phyloP scores from a whole-genome alignment of 1,140 invertebrate species.

The Araneus ventricosus region DNA sequence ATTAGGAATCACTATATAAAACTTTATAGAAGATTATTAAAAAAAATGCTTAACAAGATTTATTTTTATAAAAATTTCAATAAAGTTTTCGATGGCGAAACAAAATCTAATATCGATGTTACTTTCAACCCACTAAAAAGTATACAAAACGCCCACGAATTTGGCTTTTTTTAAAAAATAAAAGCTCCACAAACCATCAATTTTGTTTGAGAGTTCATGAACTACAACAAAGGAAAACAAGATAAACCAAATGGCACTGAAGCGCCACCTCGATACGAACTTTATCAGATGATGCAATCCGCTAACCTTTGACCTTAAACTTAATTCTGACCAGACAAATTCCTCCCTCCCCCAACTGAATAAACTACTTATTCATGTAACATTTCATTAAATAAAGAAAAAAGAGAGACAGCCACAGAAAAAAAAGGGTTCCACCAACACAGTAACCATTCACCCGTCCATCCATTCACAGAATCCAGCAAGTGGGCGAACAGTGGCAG shows the following conservation, averaged over 20 bases:
- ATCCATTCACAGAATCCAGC: background rate
- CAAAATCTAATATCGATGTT: no score
- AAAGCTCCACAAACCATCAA: no score
- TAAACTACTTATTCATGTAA: background rate
- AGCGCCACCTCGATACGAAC: background rate
- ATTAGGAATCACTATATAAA: no score
- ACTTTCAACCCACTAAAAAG: no score
- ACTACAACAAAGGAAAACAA: background rate
- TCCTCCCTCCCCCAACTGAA: background rate
- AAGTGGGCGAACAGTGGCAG: background rate
- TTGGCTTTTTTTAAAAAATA: no score
- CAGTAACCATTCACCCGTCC: background rate
- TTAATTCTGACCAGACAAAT: background rate
- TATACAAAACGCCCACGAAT: no score
- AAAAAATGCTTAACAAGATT: no score
- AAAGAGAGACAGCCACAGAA: background rate
- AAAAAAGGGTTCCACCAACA: background rate
- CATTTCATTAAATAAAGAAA: conserved; percentile 1
- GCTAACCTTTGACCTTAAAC: background rate
- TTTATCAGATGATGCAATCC: background rate
- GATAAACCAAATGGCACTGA: background rate
- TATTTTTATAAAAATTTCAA: no score
- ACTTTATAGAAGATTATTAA: no score
- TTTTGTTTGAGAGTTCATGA: no score
- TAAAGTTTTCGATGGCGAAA: no score